Evolutionary conservation across 2,797 vertebrate genomes (phyloP).

Genomic region (Fratercula arctica): DNA sequence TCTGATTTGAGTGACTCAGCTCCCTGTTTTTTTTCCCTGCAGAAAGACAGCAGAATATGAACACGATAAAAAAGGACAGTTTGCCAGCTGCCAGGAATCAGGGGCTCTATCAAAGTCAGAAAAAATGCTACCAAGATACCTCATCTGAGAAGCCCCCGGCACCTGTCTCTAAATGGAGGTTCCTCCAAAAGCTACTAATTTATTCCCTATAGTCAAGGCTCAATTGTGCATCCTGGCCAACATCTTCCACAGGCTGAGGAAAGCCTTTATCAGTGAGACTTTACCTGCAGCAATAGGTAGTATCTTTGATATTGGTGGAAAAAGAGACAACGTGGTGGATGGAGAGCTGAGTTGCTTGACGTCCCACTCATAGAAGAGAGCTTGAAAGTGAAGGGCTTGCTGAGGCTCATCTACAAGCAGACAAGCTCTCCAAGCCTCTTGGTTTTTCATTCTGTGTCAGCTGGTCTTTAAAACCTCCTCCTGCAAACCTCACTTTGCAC

Average conservation of each 20-base stretch:
- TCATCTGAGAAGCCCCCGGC: neutral
- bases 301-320: neutral
- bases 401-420: neutral
- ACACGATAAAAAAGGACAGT: neutral
- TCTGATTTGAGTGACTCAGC: neutral
- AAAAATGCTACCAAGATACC: neutral
- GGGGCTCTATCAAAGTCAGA: neutral
- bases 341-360: neutral
- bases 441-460: neutral
- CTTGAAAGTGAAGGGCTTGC: neutral
- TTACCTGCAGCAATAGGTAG: neutral
- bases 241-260: neutral
- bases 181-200: neutral
- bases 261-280: neutral
- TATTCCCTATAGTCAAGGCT: neutral
- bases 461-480: neutral
- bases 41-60: neutral
- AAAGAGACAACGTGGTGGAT: rapidly evolving
- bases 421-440: neutral
- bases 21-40: neutral
- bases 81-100: neutral
- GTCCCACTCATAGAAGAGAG: neutral
- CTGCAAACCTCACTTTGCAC: neutral
- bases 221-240: neutral
- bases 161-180: neutral